Evolutionary conservation across 2,113 vertebrate species (phyloP).

Genomic region (Eurypyga helias): DNA sequence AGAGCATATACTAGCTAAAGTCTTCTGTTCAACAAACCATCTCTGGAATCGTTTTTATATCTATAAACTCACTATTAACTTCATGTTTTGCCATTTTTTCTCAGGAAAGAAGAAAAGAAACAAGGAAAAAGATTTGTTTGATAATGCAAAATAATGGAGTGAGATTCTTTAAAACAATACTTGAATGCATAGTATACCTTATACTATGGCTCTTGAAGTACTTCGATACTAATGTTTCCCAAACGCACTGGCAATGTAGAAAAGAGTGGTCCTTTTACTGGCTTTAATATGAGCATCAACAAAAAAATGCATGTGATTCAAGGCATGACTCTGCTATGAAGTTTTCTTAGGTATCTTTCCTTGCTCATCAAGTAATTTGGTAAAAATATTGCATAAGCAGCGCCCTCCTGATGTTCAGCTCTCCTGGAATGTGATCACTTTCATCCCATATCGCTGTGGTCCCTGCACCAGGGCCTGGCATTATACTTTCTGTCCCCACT

Average conservation of each 20-base stretch:
- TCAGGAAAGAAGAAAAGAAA: not conserved
- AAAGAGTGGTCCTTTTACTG: not conserved
- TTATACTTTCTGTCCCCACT: not conserved
- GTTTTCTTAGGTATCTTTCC: not conserved
- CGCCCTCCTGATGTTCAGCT: not conserved
- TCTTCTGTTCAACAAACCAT: not conserved
- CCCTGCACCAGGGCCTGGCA: rapidly evolving
- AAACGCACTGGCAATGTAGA: not conserved
- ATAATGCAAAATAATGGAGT: not conserved
- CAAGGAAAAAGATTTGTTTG: not conserved
- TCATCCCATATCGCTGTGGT: not conserved
- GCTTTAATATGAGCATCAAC: not conserved
- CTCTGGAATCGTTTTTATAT: not conserved
- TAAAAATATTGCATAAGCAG: not conserved
- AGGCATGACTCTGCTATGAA: not conserved
- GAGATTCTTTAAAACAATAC: not conserved
- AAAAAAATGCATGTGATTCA: not conserved
- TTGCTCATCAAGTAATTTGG: not conserved
- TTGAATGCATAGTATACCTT: not conserved
- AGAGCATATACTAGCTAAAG: not conserved
- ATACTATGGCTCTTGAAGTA: not conserved
- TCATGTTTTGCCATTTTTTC: not conserved
- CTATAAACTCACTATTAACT: not conserved
- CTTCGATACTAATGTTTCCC: not conserved
- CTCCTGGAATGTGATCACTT: not conserved